phyloP scores from a whole-genome alignment of 2,113 vertebrate genomes.

The Sturnus vulgaris region DNA sequence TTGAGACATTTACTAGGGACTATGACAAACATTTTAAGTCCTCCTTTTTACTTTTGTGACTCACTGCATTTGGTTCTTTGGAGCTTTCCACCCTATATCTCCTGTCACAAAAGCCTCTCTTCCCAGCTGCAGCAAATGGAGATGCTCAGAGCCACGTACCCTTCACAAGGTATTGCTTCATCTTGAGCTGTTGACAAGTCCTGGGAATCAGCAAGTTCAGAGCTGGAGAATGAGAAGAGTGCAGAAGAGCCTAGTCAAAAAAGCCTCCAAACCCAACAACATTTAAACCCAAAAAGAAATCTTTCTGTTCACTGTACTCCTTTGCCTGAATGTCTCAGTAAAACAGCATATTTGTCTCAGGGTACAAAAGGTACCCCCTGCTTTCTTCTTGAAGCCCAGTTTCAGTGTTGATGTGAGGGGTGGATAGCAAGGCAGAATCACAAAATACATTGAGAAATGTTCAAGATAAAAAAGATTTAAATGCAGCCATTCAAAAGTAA shows the following conservation, averaged over 20 bases:
- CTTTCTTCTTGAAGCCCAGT: neutral
- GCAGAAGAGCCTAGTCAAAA: neutral
- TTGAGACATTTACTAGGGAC: neutral
- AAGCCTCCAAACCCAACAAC: too few species aligned
- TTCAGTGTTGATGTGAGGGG: neutral
- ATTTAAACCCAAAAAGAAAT: neutral
- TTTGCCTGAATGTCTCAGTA: neutral
- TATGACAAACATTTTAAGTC: neutral
- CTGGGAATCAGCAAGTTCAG: neutral
- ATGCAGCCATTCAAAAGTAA: neutral
- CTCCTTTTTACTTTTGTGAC: neutral
- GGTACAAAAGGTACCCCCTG: neutral
- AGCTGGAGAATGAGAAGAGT: neutral
- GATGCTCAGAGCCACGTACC: accelerated
- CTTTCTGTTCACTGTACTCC: neutral
- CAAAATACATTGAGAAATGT: neutral
- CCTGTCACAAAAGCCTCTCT: neutral
- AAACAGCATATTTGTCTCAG: neutral
- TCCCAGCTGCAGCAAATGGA: neutral
- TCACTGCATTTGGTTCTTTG: neutral
- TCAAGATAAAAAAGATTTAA: neutral
- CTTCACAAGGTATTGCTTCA: neutral
- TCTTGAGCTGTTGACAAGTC: neutral
- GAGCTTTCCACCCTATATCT: neutral
- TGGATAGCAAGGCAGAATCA: neutral